Evolutionary conservation across 1,140 invertebrate genomes (phyloP), one percentile per base, ranked within the genome.

Genomic region (Saccostrea echinata): DNA sequence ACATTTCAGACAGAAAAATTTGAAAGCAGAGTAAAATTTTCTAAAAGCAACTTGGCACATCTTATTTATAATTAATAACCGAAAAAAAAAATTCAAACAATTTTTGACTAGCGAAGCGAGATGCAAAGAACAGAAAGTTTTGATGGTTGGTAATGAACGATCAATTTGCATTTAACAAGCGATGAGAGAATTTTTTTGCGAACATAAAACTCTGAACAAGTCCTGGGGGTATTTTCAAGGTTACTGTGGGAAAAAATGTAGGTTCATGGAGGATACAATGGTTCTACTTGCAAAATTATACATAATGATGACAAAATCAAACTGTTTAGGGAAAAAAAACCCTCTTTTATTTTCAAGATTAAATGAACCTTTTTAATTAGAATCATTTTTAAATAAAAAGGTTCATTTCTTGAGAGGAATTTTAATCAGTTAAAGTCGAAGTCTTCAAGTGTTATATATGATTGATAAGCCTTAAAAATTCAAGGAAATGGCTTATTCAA

Each of bases 31-130:
- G 68, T 27, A 76, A 76, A 76, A 76, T 13, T 18, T 76, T 76
- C 30, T 76, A 24, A 76, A 76, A 76, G 68, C 68, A 33, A 76
- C 68, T 76, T 76, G 18, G 68, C 68, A 76, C 68, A 76, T 76
- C 68, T 76, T 76, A 76, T 76, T 24, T 76, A 76, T 76, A 76
- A 76, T 76, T 76, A 76, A 76, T 76, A 16, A 76, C 27, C 12
- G 13, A 27, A 27, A 33, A 76, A 76, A 76, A 43, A 43, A 30
- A 13, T 76, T 76, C 68, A 76, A 76, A 76, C 68, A 76, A 76
- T 16, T 76, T 76, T 33, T 76, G 27, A 33, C 68, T 27, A 76
- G 27, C 27, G 68, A 76, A 76, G 68, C 68, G 68, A 76, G 27
- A 27, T 76, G 30, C 27, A 33, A 33, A 76, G 68, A 33, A 76